phyloP scores from a whole-genome alignment of 2,888 invertebrate genomes.

The Thereva nobilitata region DNA sequence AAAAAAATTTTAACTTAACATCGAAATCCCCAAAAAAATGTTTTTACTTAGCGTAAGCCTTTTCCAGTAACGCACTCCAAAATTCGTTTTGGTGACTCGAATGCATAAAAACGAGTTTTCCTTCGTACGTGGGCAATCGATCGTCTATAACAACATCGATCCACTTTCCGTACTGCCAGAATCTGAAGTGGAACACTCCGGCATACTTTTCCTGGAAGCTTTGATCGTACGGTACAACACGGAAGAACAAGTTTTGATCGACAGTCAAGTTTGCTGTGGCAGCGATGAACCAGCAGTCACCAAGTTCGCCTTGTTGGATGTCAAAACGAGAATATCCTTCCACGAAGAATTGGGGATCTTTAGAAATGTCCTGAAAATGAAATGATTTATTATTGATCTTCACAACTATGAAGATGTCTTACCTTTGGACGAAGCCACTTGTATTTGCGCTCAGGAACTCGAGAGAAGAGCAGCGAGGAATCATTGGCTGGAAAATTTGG shows the following conservation, averaged over 20 bases:
- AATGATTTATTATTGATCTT: neutral
- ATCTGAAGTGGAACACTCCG: constrained; percentile 92
- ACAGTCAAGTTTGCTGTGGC: constrained; percentile 94
- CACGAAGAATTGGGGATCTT: constrained; percentile 87
- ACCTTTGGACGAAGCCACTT: constrained; percentile 93
- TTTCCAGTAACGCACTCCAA: constrained; percentile 94
- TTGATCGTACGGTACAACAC: constrained; percentile 96
- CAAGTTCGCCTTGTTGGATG: constrained; percentile 95
- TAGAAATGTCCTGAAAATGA: constrained; percentile 74
- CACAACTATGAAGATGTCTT: constrained; percentile 51
- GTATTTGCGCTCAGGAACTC: constrained; percentile 78
- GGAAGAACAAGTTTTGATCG: constrained; percentile 82
- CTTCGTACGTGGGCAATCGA: constrained; percentile 82
- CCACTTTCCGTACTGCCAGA: constrained; percentile 95
- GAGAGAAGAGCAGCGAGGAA: constrained; percentile 83
- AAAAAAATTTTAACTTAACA: constrained; percentile 39
- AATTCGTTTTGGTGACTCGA: constrained; percentile 89
- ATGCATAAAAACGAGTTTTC: constrained; percentile 83
- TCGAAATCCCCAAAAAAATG: constrained; percentile 44
- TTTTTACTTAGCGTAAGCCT: constrained; percentile 87
- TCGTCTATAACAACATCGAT: constrained; percentile 94
- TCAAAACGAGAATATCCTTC: constrained; percentile 97
- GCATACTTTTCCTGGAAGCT: constrained; percentile 91
- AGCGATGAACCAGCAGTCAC: constrained; percentile 96
- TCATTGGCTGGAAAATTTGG: constrained; percentile 84